A percentile compares a stretch with the other conserved stretches of the same genome.
phyloP scores from a whole-genome alignment of 2,888 invertebrate species.

The Andrena marginata region DNA sequence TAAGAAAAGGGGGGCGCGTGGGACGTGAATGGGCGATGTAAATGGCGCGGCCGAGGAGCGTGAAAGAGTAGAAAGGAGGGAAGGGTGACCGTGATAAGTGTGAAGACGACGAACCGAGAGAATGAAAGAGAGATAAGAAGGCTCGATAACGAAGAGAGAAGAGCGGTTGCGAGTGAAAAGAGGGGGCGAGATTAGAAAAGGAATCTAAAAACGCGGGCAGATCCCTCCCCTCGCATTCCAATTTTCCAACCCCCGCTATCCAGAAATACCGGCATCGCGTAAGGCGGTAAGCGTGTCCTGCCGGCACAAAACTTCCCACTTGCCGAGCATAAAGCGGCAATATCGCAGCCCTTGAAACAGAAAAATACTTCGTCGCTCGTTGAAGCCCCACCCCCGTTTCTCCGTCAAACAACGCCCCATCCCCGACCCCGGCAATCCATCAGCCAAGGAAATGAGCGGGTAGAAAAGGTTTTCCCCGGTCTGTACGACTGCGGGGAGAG shows the following conservation, averaged over 20 bases:
- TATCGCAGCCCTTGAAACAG: too few species aligned
- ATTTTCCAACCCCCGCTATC: not conserved
- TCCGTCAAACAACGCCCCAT: too few species aligned
- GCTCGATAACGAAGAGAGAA: slow-evolving; percentile 48
- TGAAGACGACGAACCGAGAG: slow-evolving; percentile 48
- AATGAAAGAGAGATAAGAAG: slow-evolving; percentile 60
- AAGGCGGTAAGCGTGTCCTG: too few species aligned
- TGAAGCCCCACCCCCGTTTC: too few species aligned
- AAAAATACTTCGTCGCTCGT: too few species aligned
- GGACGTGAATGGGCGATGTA: slow-evolving; percentile 58
- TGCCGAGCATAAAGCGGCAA: too few species aligned
- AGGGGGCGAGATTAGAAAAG: not conserved
- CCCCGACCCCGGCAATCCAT: not conserved
- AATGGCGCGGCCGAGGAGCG: slow-evolving; percentile 50
- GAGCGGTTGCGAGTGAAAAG: not conserved
- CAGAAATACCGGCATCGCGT: too few species aligned
- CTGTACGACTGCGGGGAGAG: not conserved
- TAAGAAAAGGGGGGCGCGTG: slow-evolving; percentile 59
- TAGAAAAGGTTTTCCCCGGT: not conserved
- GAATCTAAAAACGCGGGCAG: slow-evolving; percentile 16
- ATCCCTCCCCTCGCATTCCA: not conserved
- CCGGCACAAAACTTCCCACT: too few species aligned
- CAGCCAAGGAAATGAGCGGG: not conserved
- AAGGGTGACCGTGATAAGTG: slow-evolving; percentile 45
- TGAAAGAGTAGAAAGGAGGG: slow-evolving; percentile 41